A percentile compares a stretch with the other conserved stretches of the same genome.
phyloP scores from a whole-genome alignment of 2,797 vertebrate species.

The Lepidocolaptes lacrymiger region DNA sequence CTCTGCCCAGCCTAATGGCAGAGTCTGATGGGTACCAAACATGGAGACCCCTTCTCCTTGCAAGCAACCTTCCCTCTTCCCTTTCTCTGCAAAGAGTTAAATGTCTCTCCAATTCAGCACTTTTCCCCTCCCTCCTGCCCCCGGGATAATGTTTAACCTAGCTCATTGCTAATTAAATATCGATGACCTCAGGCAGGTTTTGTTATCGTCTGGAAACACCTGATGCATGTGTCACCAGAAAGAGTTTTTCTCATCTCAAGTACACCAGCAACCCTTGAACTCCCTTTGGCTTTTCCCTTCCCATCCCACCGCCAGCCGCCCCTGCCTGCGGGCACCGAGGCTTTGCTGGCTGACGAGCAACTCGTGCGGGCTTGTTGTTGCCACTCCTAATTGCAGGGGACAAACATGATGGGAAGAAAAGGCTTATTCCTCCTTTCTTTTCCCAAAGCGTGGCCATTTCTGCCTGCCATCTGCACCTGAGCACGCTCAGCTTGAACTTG shows the following conservation, averaged over 20 bases:
- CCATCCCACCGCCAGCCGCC: fast-evolving
- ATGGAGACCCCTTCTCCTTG: neutral
- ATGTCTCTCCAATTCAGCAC: neutral
- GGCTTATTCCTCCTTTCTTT: neutral
- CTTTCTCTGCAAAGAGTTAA: constrained; percentile 54
- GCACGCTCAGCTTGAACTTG: neutral
- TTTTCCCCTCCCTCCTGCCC: constrained; percentile 32
- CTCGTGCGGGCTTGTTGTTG: neutral
- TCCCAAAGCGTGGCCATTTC: fast-evolving
- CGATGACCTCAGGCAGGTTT: constrained; percentile 65
- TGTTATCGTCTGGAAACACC: constrained; percentile 70
- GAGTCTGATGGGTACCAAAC: no score
- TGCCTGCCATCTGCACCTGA: fast-evolving
- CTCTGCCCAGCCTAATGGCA: neutral
- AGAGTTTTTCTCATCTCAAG: constrained; percentile 56
- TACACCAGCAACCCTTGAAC: constrained; percentile 58
- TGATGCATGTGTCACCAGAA: constrained; percentile 67
- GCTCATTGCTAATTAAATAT: constrained; percentile 70
- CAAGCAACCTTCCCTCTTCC: neutral
- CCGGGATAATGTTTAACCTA: constrained; percentile 65
- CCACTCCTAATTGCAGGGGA: neutral
- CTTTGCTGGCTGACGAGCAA: fast-evolving
- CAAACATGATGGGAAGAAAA: neutral
- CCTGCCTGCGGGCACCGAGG: neutral
- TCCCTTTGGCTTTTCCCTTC: constrained; percentile 10